Percentiles rank a stretch among this genome's conserved stretches.
phyloP scores from a whole-genome alignment of 30 jellyfish, hydroid and myxozoan species.

The Aurelia sp. region DNA sequence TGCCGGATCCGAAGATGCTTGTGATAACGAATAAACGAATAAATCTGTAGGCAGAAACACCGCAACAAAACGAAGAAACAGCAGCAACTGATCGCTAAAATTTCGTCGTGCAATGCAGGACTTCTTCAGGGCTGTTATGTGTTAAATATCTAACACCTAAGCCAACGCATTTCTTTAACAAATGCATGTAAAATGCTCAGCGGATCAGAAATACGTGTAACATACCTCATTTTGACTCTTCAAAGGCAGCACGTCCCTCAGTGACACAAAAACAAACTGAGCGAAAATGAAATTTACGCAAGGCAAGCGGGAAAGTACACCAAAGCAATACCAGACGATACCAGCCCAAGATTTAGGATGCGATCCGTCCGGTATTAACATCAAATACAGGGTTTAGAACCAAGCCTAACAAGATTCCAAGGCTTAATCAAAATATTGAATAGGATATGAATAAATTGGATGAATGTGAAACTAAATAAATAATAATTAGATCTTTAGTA shows the following conservation, averaged over 20 bases:
- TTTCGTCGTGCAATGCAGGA: no score
- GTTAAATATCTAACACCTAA: no score
- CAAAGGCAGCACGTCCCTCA: background rate
- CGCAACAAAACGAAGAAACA: no score
- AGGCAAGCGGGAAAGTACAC: no score
- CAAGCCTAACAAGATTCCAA: slow-evolving; percentile 37
- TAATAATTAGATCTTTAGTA: slow-evolving; percentile 47
- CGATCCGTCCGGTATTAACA: slow-evolving; percentile 23
- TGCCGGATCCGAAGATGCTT: no score
- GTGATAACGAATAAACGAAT: no score
- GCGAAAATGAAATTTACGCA: no score
- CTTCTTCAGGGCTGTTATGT: no score
- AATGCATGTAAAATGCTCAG: background rate
- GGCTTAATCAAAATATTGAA: slow-evolving; percentile 31
- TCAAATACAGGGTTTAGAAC: slow-evolving; percentile 11
- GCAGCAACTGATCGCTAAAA: no score
- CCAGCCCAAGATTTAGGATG: background rate
- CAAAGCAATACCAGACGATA: background rate
- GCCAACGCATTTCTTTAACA: no score
- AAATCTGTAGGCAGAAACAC: no score
- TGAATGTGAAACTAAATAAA: slow-evolving; percentile 23
- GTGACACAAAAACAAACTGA: no score
- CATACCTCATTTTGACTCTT: slow-evolving; percentile 14
- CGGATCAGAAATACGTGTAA: background rate
- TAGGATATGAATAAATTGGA: slow-evolving; percentile 55